A percentile compares a stretch with the other conserved stretches of the same genome.
Evolutionary conservation across 1,140 invertebrate species (phyloP).

Genomic region (Schlechtendalia chinensis): DNA sequence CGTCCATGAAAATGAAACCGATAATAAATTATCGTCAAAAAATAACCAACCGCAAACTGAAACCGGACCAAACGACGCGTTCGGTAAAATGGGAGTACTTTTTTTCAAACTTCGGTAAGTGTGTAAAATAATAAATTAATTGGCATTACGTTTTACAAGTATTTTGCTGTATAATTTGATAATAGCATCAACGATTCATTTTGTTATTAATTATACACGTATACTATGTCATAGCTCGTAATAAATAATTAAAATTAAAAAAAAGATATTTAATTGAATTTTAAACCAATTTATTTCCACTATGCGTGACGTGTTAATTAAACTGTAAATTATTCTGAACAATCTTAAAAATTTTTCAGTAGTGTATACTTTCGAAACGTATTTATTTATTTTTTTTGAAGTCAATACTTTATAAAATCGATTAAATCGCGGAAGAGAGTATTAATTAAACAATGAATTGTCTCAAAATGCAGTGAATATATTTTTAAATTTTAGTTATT

Average conservation of each 20-base stretch:
- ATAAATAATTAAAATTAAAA: no score
- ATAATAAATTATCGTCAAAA: conserved; percentile 37
- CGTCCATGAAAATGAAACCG: conserved; percentile 37
- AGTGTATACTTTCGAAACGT: neutral
- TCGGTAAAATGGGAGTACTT: conserved; percentile 32
- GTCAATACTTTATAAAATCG: no score
- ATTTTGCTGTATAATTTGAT: neutral
- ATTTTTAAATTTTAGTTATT: no score
- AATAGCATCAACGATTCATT: no score
- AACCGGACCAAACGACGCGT: conserved; percentile 16
- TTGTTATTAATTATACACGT: no score
- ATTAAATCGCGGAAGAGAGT: neutral
- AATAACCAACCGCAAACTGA: conserved; percentile 7
- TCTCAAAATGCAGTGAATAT: no score
- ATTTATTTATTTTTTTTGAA: no score
- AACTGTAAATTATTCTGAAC: no score
- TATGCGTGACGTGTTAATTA: no score
- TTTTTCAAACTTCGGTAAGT: conserved; percentile 41
- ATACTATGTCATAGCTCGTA: no score
- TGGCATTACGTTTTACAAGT: no score
- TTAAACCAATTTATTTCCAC: neutral
- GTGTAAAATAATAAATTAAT: neutral
- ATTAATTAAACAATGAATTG: neutral
- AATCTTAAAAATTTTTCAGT: neutral
- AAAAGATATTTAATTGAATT: neutral